Evolutionary conservation across 1,140 invertebrate genomes (phyloP).

Genomic region (Drosophila parvula): DNA sequence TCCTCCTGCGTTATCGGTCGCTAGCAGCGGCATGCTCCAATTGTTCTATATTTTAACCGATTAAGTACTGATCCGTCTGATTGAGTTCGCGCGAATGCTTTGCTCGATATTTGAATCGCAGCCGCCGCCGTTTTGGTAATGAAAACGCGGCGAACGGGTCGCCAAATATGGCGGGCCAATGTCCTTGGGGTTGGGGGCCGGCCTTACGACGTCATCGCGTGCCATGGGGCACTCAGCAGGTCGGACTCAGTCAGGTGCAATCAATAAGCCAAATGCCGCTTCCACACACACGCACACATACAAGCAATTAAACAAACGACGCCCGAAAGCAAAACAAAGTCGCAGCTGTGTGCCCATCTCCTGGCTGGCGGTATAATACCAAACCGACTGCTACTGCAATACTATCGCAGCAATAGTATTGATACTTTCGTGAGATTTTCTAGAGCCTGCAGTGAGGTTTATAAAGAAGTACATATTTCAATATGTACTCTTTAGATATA

Average conservation of each 20-base stretch:
- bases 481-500: too few species aligned
- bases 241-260: conserved; percentile 18
- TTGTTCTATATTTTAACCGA: background rate
- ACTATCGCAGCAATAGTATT: background rate
- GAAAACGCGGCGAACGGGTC: conserved; percentile 40
- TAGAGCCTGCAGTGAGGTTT: too few species aligned
- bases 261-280: conserved; percentile 49
- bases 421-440: too few species aligned
- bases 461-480: too few species aligned
- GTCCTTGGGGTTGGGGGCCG: conserved; percentile 76
- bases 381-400: background rate
- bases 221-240: conserved; percentile 31
- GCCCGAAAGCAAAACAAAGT: conserved; percentile 39
- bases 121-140: conserved; percentile 39
- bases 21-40: conserved; percentile 11
- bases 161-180: conserved; percentile 53
- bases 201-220: conserved; percentile 47
- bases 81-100: conserved; percentile 23
- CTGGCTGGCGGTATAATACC: background rate
- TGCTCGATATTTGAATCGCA: conserved; percentile 38
- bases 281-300: background rate
- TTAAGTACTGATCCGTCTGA: conserved; percentile 21
- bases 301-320: conserved; percentile 5
- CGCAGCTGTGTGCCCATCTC: conserved; percentile 19
- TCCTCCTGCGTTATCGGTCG: background rate